Evolutionary conservation across 1,140 invertebrate species (phyloP).

Genomic region (Archivesica marissinica): DNA sequence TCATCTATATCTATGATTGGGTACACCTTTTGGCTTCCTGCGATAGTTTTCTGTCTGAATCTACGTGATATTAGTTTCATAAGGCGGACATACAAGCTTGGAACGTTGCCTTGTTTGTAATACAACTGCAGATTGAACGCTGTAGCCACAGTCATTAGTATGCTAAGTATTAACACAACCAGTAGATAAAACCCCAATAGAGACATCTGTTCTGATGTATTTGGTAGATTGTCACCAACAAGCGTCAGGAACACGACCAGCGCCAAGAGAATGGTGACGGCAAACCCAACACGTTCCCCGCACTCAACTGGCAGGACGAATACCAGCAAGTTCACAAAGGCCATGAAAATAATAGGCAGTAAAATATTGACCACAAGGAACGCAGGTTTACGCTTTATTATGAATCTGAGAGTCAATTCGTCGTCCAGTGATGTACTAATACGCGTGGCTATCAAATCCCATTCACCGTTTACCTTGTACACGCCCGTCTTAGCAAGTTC

Average conservation of each 20-base stretch:
- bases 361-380: constrained; percentile 86
- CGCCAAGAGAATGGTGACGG: constrained; percentile 86
- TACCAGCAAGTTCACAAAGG: constrained; percentile 85
- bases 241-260: constrained; percentile 86
- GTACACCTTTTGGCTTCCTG: background rate
- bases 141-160: constrained; percentile 39
- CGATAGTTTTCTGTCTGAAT: background rate
- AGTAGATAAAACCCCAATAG: constrained; percentile 78
- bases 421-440: background rate
- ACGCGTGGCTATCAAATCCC: background rate
- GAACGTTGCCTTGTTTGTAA: constrained; percentile 12
- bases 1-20: background rate
- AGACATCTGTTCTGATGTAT: constrained; percentile 84
- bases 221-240: constrained; percentile 86
- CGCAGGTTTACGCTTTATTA: constrained; percentile 65
- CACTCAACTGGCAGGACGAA: constrained; percentile 86
- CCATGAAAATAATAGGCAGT: constrained; percentile 86
- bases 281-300: constrained; percentile 86
- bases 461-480: constrained; percentile 17
- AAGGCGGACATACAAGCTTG: too few relatives aligned
- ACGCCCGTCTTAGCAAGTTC: background rate
- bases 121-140: constrained; percentile 45
- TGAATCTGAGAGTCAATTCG: constrained; percentile 61
- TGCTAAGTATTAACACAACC: constrained; percentile 40
- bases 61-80: too few relatives aligned